Conservation (phyloP, 2,113 vertebrate species). For the Anguilla japonica region DNA sequence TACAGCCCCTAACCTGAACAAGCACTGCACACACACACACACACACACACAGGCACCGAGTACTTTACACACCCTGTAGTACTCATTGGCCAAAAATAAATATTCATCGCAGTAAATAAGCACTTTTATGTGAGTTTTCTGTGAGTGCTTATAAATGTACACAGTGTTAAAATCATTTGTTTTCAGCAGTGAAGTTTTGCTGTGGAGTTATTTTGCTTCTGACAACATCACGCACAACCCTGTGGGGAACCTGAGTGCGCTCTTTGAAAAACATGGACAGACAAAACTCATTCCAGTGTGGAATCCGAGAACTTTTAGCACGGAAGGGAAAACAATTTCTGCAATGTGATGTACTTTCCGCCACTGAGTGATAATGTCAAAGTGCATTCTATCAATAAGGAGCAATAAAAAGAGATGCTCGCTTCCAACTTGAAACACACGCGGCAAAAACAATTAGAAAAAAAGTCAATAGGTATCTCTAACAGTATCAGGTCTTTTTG, state of each 20-base stretch:
- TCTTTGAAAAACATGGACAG: not conserved
- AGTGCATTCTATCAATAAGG: not conserved
- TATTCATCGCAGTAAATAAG: not conserved
- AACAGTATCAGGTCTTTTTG: not conserved
- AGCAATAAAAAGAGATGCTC: not conserved
- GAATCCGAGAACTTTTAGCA: not conserved
- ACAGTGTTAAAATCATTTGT: not conserved
- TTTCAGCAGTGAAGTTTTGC: not conserved
- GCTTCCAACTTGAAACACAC: not conserved
- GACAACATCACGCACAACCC: not conserved
- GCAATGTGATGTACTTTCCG: not conserved
- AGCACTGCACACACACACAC: not conserved
- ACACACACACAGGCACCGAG: slow-evolving; percentile 35
- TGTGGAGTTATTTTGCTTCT: not conserved
- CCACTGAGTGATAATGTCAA: not conserved
- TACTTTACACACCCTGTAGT: not conserved
- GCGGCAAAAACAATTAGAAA: not conserved
- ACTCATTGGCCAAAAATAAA: too few species aligned
- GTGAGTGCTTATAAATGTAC: not conserved
- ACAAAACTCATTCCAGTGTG: not conserved
- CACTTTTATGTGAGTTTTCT: not conserved
- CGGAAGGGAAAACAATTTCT: not conserved
- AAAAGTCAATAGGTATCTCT: not conserved
- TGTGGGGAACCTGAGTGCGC: not conserved
- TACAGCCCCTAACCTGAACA: not conserved